phyloP scores from a whole-genome alignment of 2,797 vertebrate species.

The Xyrichtys novacula region DNA sequence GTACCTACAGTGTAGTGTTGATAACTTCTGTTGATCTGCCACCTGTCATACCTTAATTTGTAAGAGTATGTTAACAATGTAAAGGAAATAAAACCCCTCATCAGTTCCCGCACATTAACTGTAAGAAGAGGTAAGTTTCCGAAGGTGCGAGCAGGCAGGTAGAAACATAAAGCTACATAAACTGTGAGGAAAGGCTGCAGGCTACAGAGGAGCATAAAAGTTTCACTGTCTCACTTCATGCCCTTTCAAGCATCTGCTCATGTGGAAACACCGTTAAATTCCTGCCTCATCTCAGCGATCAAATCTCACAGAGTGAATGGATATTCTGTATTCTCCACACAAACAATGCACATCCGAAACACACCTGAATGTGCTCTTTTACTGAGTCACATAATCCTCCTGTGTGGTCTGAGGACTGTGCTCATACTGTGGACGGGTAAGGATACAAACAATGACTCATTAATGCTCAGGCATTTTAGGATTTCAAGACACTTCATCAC shows the following conservation, averaged over 20 bases:
- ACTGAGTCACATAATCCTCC: constrained; percentile 21
- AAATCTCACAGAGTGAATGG: constrained; percentile 3
- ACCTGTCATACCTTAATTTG: constrained; percentile 23
- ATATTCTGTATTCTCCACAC: constrained; percentile 10
- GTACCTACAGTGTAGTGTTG: constrained; percentile 4
- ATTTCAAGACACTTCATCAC: too few species aligned
- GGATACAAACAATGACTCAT: constrained; percentile 3
- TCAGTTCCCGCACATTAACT: constrained; percentile 19
- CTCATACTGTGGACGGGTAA: not conserved
- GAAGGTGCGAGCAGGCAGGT: constrained; percentile 30
- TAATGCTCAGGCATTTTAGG: not conserved
- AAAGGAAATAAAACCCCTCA: constrained; percentile 31
- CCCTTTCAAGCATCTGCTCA: constrained; percentile 38
- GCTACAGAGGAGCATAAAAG: constrained; percentile 28
- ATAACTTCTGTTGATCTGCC: constrained; percentile 20
- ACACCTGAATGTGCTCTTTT: not conserved
- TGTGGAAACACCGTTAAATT: constrained; percentile 36
- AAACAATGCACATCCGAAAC: not conserved
- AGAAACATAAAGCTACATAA: constrained; percentile 51
- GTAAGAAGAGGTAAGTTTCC: constrained; percentile 28
- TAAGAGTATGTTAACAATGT: constrained; percentile 38
- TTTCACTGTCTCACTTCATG: constrained; percentile 37
- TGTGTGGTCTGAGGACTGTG: not conserved
- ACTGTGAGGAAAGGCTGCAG: constrained; percentile 37
- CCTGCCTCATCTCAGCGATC: constrained; percentile 17